Percentiles rank a stretch among this genome's conserved stretches.
These are phyloP conservation scores for Apocrypta bakeri DNA, from an alignment of 1,140 invertebrate genomes.

Conservation along the genomic window DNA sequence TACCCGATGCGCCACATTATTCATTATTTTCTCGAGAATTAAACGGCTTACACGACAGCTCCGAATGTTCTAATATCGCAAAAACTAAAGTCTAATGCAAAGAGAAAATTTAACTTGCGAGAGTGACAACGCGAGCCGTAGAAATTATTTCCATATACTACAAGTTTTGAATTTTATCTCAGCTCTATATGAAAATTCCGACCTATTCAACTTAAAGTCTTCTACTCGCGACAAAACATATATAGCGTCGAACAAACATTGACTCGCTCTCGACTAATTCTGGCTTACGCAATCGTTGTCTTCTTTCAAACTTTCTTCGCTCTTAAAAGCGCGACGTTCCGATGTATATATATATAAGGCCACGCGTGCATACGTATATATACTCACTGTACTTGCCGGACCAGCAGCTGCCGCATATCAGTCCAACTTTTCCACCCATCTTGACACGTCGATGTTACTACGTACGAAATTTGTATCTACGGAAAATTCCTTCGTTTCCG, in stretches of 20 bases:
- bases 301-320: neutral
- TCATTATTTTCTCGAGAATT: too few relatives aligned
- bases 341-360: neutral
- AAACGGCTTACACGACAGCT: too few relatives aligned
- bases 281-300: neutral
- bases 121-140: too few relatives aligned
- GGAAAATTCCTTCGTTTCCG: too few relatives aligned
- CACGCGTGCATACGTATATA: neutral
- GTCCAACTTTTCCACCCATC: conserved; percentile 70
- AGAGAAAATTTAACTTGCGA: too few relatives aligned
- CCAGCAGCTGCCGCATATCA: conserved; percentile 72
- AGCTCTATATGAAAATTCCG: neutral
- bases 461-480: neutral
- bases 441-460: conserved; percentile 10
- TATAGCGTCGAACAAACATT: neutral
- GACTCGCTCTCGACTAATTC: neutral
- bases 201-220: neutral
- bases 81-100: too few relatives aligned
- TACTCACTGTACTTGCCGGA: conserved; percentile 71
- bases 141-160: too few relatives aligned
- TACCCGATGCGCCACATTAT: too few relatives aligned
- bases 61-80: too few relatives aligned
- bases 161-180: neutral
- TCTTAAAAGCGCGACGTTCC: neutral
- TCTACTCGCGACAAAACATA: too few relatives aligned